phyloP scores from a whole-genome alignment of 2,797 vertebrate species.

The Chaunax sp. region DNA sequence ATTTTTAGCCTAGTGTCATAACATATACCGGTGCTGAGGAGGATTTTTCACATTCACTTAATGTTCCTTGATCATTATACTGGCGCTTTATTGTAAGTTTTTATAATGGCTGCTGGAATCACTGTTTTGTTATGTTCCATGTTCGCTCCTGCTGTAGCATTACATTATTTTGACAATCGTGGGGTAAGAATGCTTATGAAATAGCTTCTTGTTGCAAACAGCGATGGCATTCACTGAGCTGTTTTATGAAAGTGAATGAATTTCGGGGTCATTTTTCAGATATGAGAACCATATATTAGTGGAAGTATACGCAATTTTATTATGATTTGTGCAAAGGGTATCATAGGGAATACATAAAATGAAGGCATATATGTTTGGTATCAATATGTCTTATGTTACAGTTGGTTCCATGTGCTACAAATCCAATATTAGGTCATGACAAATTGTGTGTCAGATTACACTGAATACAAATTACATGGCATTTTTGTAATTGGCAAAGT shows the following conservation, averaged over 20 bases:
- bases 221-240: neutral
- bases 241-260: conserved; percentile 16
- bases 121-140: neutral
- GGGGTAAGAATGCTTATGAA: conserved; percentile 8
- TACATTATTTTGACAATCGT: conserved; percentile 22
- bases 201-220: conserved; percentile 34
- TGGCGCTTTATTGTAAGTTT: conserved; percentile 31
- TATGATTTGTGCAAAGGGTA: neutral
- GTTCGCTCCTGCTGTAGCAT: neutral
- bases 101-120: conserved; percentile 15
- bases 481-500: too few species aligned
- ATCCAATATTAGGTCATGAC: neutral
- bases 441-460: neutral
- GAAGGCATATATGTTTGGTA: neutral
- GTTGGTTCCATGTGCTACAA: neutral
- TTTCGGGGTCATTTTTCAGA: conserved; percentile 6
- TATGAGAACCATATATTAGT: conserved; percentile 1
- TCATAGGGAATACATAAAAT: neutral
- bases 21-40: conserved; percentile 20
- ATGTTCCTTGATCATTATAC: conserved; percentile 25
- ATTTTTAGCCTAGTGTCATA: conserved; percentile 55
- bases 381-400: too few species aligned
- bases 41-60: conserved; percentile 43
- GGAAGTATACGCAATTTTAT: neutral
- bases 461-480: too few species aligned